Evolutionary conservation across 2,113 vertebrate species (phyloP).

Genomic region (Tragelaphus scriptus): DNA sequence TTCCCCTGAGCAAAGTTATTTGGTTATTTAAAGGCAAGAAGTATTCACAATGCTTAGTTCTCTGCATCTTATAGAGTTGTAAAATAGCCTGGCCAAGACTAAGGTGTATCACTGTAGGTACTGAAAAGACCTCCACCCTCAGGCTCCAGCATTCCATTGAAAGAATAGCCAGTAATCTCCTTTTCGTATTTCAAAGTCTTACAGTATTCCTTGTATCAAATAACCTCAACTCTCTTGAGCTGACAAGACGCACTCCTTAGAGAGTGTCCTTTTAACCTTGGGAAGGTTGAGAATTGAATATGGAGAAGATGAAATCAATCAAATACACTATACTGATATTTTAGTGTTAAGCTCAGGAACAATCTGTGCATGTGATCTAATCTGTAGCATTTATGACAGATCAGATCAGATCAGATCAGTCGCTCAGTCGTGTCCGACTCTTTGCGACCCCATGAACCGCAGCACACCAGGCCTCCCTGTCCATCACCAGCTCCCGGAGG

Average conservation of each 20-base stretch:
- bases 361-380: not conserved
- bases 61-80: not conserved
- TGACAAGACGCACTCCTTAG: not conserved
- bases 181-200: slow-evolving; percentile 47
- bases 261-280: slow-evolving; percentile 43
- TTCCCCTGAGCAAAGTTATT: not conserved
- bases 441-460: no score
- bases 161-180: not conserved
- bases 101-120: not conserved
- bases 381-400: slow-evolving; percentile 30
- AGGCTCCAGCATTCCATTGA: not conserved
- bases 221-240: slow-evolving; percentile 27
- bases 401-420: no score
- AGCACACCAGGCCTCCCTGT: no score
- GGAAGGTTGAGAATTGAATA: slow-evolving; percentile 49
- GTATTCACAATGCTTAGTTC: not conserved
- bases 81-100: not conserved
- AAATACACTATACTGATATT: not conserved
- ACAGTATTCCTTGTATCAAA: not conserved
- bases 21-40: not conserved
- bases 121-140: not conserved
- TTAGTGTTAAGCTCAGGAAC: slow-evolving; percentile 15
- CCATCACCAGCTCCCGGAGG: no score
- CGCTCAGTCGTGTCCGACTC: no score
- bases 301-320: slow-evolving; percentile 27